phyloP scores from a whole-genome alignment of 2,113 vertebrate genomes.

The Micromys minutus region DNA sequence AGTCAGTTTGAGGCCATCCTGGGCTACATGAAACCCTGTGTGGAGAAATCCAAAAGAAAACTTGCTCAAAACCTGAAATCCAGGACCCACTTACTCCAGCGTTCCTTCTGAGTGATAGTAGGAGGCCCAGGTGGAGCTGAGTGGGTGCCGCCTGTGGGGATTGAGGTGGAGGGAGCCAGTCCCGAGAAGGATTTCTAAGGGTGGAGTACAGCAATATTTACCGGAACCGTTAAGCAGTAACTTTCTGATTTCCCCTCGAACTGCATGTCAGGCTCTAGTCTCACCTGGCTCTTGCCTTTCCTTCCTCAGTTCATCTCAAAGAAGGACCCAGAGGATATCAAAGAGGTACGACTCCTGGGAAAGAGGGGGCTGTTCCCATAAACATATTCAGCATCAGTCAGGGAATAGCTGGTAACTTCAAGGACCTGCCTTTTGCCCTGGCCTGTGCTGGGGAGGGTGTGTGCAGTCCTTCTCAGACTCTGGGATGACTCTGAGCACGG shows the following conservation, averaged over 20 bases:
- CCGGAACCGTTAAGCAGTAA: too few relatives aligned
- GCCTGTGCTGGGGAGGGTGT: not conserved
- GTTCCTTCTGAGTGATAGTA: not conserved
- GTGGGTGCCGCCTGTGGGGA: too few relatives aligned
- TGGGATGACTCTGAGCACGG: not conserved
- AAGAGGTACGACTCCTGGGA: constrained; percentile 86
- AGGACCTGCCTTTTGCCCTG: not conserved
- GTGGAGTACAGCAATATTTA: too few relatives aligned
- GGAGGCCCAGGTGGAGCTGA: too few relatives aligned
- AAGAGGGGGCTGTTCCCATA: not conserved
- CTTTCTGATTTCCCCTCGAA: too few relatives aligned
- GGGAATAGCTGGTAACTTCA: not conserved
- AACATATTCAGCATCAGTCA: not conserved
- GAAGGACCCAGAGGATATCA: constrained; percentile 90
- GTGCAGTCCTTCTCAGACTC: too few relatives aligned
- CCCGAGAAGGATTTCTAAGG: too few relatives aligned
- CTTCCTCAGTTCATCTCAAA: constrained; percentile 91
- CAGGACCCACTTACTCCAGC: not conserved
- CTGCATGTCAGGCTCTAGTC: not conserved
- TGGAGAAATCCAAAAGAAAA: not conserved
- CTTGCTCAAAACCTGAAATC: not conserved
- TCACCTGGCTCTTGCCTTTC: not conserved
- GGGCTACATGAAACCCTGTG: not conserved
- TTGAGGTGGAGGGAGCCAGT: too few relatives aligned
- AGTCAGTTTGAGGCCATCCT: not conserved